Evolutionary conservation across 2,888 invertebrate genomes (phyloP), one percentile per base, ranked within the genome.

Genomic region (Cerastis rubricosa): DNA sequence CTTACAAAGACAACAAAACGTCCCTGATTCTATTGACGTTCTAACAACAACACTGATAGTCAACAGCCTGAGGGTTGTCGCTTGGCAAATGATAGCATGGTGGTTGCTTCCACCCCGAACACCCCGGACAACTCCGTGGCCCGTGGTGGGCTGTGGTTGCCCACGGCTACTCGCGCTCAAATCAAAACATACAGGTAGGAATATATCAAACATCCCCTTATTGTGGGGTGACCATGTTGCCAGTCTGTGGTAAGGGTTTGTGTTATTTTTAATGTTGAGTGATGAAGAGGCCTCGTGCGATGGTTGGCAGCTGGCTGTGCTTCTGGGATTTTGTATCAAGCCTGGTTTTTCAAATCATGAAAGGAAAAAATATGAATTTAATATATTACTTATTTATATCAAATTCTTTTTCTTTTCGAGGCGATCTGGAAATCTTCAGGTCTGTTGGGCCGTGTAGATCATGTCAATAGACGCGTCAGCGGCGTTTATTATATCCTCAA

Each of bases 141-240:
- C 40, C 40, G 25, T n/a, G 40, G 64, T 63, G 66, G n/a, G 22
- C 43, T 25, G 14, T 40, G 65, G 35, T 84, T 73, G 66, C 29
- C 71, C 71, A 64, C 35, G 79, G 54, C 87, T 85, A 80, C 83
- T 88, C 86, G 85, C 87, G 80, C 85, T 90, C 87, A 90, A 94
- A 95, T 95, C 95, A 95, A 95, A 96, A 94, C 94, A 92, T 89
- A 87, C 95, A 95, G 95, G 95, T 95, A 94, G 83, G 93, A 93
- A 93, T 92, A 93, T 92, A 93, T 92, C 94, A 93, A 93, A 94
- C 90, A 88, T 91, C 90, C 92, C 88, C 84, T 85, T 74, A 70
- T 9, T 25, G 71, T 87, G 81, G 83, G 84, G 87, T 78, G 0
- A 70, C 89, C 86, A 89, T 78, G 74, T 8, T 25, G 0, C 8